Evolutionary conservation across 1,140 invertebrate genomes (phyloP), one percentile per base, ranked within the genome.

Genomic region (Brachionus calyciflorus): DNA sequence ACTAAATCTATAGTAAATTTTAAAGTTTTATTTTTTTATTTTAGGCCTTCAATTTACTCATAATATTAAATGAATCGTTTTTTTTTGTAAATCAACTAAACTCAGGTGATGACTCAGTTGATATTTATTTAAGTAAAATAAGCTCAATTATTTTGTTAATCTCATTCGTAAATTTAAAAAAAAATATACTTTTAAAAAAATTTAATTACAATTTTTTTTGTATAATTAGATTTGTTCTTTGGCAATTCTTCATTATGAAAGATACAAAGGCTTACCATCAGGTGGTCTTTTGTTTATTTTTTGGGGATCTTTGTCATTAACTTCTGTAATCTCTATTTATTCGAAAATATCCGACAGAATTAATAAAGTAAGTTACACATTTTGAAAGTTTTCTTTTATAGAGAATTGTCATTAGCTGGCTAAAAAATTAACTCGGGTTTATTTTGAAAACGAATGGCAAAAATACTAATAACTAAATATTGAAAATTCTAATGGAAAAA

Each of bases 261-360:
- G 60, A 12, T 24, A 24, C 1, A 65, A 17, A 41, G 60, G 60
- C n/a, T 44, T 65, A 44, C 60, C 60, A 44, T 65, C 60, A 26
- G 19, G 60, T 44, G 40, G 17, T 21, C 26, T 65, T 24, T 24
- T 41, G 19, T 65, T 44, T 21, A 65, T 44, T 26, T 46, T 44
- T 28, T 65, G 60, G 60, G 60, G 19, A 24, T 44, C 37, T 21
- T 26, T 44, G 2, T 44, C 60, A 24, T 3, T 65, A 4, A 65
- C 37, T 26, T 44, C 60, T 14, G 19, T 41, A 9, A 9, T 65
- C 17, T 65, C 21, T 7, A 46, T 65, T 7, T 65, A 65, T 24
- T 65, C 60, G 14, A 21, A 65, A 9, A 65, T 65, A 44, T 1
- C 17, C 40, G 30, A 65, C 2, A 17, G 37, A 65, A 9, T 44